A percentile compares a stretch with the other conserved stretches of the same genome.
These are phyloP conservation scores for Sylvietta virens DNA, from an alignment of 2,113 vertebrate genomes.

Conservation along the genomic window DNA sequence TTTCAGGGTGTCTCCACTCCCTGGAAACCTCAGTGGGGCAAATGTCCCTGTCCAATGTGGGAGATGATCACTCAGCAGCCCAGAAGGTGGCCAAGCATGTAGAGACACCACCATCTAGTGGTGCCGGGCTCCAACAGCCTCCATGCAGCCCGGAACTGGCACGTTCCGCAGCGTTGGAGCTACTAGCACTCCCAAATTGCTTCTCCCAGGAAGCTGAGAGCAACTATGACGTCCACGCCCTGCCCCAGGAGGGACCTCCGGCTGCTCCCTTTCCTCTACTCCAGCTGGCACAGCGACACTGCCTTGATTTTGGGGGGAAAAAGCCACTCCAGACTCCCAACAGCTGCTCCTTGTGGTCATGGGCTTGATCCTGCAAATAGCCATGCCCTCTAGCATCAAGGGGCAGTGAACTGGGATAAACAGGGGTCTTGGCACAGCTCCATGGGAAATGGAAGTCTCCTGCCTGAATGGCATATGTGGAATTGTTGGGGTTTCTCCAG, in stretches of 20 bases:
- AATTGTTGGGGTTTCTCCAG: not conserved
- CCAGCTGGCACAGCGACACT: fast-evolving
- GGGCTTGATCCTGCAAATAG: not conserved
- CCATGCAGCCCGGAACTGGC: fast-evolving
- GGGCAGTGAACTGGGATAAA: not conserved
- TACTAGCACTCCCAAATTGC: fast-evolving
- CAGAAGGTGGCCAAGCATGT: not conserved
- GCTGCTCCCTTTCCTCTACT: not conserved
- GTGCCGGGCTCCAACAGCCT: not conserved
- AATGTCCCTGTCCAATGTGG: not conserved
- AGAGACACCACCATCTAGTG: slow-evolving; percentile 21
- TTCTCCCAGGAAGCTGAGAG: not conserved
- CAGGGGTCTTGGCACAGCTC: not conserved
- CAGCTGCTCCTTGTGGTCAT: not conserved
- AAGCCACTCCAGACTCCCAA: not conserved
- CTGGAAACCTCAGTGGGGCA: not conserved
- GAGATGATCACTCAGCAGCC: not conserved
- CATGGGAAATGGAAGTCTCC: not conserved
- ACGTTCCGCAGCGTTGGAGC: fast-evolving
- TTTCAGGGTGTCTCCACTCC: not conserved
- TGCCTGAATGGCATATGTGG: fast-evolving
- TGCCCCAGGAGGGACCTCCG: not conserved
- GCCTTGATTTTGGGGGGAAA: not conserved
- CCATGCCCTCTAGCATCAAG: not conserved
- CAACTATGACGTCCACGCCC: not conserved